Conservation (phyloP, 2,797 vertebrate species). For the Setipinna tenuifilis region DNA sequence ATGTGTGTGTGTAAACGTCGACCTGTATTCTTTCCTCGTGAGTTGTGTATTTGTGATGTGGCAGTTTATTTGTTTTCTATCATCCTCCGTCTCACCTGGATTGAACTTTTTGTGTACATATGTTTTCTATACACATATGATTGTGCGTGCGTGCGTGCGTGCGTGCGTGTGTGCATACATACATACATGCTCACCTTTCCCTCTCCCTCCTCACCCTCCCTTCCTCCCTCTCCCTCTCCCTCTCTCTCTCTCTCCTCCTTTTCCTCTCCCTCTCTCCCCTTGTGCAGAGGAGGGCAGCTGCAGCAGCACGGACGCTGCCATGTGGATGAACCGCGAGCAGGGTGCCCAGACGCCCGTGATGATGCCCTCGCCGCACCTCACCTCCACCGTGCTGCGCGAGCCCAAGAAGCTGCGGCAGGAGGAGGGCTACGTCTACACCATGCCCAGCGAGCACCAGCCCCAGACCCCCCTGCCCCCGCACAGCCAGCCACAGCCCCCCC, state of each 20-base stretch:
- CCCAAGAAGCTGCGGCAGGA: conserved; percentile 85
- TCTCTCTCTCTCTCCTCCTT: conserved; percentile 40
- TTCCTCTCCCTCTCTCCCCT: too few relatives aligned
- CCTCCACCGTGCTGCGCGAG: conserved; percentile 86
- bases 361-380: conserved; percentile 87
- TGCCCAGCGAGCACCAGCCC: conserved; percentile 79
- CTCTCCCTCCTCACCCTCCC: not conserved
- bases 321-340: conserved; percentile 85
- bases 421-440: conserved; percentile 84
- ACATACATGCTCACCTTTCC: not conserved
- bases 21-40: not conserved
- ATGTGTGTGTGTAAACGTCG: not conserved
- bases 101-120: not conserved
- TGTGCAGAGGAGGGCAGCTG: conserved; percentile 73
- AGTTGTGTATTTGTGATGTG: not conserved
- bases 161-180: not conserved
- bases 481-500: conserved; percentile 73
- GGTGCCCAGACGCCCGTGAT: conserved; percentile 83
- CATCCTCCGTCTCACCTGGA: not conserved
- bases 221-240: not conserved
- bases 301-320: conserved; percentile 81
- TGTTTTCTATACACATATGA: not conserved
- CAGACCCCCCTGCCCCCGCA: conserved; percentile 49
- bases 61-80: not conserved
- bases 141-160: not conserved